Evolutionary conservation across 2,888 invertebrate species (phyloP).

Genomic region (Oeneis ivallda): DNA sequence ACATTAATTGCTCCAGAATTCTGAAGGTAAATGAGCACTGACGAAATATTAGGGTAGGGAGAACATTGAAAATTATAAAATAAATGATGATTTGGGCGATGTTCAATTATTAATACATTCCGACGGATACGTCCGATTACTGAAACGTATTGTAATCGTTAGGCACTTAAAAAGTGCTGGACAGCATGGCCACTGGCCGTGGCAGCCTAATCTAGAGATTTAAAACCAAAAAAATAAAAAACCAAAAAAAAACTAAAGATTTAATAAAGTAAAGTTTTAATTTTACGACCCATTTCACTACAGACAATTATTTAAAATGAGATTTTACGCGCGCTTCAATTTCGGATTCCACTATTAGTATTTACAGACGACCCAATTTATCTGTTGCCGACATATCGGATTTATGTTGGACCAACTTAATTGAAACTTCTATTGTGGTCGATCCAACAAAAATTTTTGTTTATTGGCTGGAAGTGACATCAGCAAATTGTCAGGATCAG

Average conservation of each 20-base stretch:
- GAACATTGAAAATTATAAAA: no score
- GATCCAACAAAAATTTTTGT: neutral
- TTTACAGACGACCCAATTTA: conserved; percentile 8
- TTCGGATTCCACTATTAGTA: neutral
- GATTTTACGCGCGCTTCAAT: conserved; percentile 18
- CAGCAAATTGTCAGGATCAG: neutral
- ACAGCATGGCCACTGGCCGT: no score
- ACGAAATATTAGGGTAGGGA: no score
- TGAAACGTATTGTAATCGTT: no score
- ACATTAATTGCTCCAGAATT: neutral
- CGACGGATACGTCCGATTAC: no score
- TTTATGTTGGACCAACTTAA: neutral
- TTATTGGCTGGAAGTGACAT: neutral
- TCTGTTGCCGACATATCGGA: neutral
- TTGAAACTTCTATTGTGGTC: neutral
- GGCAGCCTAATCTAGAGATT: neutral
- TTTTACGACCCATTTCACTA: conserved; percentile 23
- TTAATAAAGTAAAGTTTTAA: conserved; percentile 25
- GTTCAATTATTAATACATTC: no score
- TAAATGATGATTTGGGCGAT: no score
- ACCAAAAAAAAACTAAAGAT: conserved; percentile 22
- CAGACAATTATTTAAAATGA: conserved; percentile 19
- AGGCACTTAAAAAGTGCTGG: no score
- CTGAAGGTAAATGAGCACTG: no score
- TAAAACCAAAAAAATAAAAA: conserved; percentile 4